Evolutionary conservation across 2,113 vertebrate genomes (phyloP), one percentile per base, ranked within the genome.

Genomic region (Cyprinodon brontotheroides): DNA sequence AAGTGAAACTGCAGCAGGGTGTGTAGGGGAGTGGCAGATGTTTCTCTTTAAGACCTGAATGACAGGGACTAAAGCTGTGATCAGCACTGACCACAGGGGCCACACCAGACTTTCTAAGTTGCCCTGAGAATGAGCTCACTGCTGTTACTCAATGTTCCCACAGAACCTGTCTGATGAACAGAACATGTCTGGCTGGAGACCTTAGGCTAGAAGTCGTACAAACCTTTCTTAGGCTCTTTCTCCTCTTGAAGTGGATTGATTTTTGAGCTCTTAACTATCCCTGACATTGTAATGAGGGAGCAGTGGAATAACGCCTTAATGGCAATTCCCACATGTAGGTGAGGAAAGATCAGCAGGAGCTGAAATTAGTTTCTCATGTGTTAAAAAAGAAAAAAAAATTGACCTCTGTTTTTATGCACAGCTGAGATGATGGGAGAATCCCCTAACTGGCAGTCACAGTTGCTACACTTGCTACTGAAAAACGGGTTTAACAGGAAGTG

Each of bases 401-500:
- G 36, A 29, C 40, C 20, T 57, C 4, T 29, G 2, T 59, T 67
- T 61, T 11, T 39, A 9, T 36, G 8, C 53, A 17, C 47, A 37
- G 47, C 17, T 13, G 11, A 66, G 17, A 57, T 61, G 40, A 48
- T 65, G 3, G 36, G 17, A 69, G 77, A 85, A 81, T 86, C 79
- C 75, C 29, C 50, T 66, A 75, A 83, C 68, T 61, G 43, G 53
- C n/a, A 73, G 75, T 6, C 71, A 60, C 59, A 69, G 65, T 29
- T 5, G 59, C 71, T 76, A 80, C 71, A 75, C 72, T 78, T 73
- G 68, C 81, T 15, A 80, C 63, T 74, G 86, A 88, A 86, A 91
- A 93, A 92, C 90, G 3, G 63, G 90, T 93, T 93, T 38, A 82
- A 78, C 92, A 92, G 90, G 90, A 93, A 92, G 81, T 67, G 68